phyloP scores from a whole-genome alignment of 2,888 invertebrate species.

The Hemistola chrysoprasaria region DNA sequence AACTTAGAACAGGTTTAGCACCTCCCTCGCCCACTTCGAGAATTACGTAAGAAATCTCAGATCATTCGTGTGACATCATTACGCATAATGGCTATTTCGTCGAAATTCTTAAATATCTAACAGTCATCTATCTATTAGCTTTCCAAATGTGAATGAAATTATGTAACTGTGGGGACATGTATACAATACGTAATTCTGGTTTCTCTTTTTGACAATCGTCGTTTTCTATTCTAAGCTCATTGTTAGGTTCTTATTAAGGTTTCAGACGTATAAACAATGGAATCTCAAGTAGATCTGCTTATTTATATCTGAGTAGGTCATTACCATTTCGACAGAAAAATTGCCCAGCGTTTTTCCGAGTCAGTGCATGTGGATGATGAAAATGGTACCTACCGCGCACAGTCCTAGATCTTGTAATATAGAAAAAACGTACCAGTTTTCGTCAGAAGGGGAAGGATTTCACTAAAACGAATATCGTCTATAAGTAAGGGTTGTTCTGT shows the following conservation, averaged over 20 bases:
- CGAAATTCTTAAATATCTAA: conserved; percentile 40
- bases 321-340: neutral
- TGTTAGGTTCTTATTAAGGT: conserved; percentile 24
- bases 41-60: conserved; percentile 4
- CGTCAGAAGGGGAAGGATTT: too few species aligned
- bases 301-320: neutral
- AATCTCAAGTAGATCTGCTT: conserved; percentile 14
- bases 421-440: too few species aligned
- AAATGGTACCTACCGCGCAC: too few species aligned
- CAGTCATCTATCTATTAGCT: conserved; percentile 49
- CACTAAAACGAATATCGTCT: too few species aligned
- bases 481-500: too few species aligned
- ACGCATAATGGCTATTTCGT: conserved; percentile 34
- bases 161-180: conserved; percentile 41
- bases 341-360: too few species aligned
- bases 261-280: conserved; percentile 19
- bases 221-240: conserved; percentile 21
- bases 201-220: conserved; percentile 41
- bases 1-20: too few species aligned
- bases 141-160: conserved; percentile 40
- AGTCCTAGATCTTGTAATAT: too few species aligned
- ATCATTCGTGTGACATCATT: neutral
- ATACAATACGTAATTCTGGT: conserved; percentile 42
- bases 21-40: neutral
- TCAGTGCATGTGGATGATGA: too few species aligned